phyloP scores from a whole-genome alignment of 1,140 invertebrate species.

The Battus philenor region DNA sequence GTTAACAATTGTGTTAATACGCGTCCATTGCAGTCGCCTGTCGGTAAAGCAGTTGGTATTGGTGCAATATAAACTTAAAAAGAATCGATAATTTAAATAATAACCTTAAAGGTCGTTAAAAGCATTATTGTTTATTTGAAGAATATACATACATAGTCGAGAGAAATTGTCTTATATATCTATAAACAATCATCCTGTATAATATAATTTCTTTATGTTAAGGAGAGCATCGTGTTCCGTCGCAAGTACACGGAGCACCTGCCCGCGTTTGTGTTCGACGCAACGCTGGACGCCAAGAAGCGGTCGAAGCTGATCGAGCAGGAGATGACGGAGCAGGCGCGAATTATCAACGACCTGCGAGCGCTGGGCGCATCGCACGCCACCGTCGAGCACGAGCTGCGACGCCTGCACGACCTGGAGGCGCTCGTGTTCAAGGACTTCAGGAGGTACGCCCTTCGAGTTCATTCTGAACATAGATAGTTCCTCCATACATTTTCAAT shows the following conservation, averaged over 20 bases:
- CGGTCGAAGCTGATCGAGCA: slow-evolving; percentile 96
- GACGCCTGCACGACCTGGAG: slow-evolving; percentile 93
- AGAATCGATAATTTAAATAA: too few relatives aligned
- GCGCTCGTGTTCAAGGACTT: slow-evolving; percentile 94
- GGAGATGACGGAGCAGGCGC: slow-evolving; percentile 97
- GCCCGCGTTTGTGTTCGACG: slow-evolving; percentile 91
- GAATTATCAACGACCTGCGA: slow-evolving; percentile 94
- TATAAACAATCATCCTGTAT: too few relatives aligned
- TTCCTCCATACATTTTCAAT: too few relatives aligned
- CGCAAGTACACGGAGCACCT: slow-evolving; percentile 83
- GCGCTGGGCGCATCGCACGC: slow-evolving; percentile 92
- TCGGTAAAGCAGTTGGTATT: too few relatives aligned
- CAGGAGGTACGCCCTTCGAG: slow-evolving; percentile 63
- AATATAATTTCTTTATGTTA: too few relatives aligned
- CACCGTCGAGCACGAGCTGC: slow-evolving; percentile 94
- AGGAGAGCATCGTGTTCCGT: slow-evolving; percentile 83
- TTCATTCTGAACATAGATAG: too few relatives aligned
- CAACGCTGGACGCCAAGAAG: slow-evolving; percentile 89
- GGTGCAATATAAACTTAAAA: slow-evolving; percentile 16
- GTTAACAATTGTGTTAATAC: too few relatives aligned
- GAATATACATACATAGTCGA: too few relatives aligned
- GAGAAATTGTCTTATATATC: too few relatives aligned
- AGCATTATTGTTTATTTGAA: too few relatives aligned
- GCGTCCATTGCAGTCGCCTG: too few relatives aligned
- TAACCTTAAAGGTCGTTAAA: too few relatives aligned